A percentile compares a stretch with the other conserved stretches of the same genome.
These are phyloP conservation scores for Ochropacha duplaris DNA, from an alignment of 2,888 invertebrate species.

Conservation along the genomic window DNA sequence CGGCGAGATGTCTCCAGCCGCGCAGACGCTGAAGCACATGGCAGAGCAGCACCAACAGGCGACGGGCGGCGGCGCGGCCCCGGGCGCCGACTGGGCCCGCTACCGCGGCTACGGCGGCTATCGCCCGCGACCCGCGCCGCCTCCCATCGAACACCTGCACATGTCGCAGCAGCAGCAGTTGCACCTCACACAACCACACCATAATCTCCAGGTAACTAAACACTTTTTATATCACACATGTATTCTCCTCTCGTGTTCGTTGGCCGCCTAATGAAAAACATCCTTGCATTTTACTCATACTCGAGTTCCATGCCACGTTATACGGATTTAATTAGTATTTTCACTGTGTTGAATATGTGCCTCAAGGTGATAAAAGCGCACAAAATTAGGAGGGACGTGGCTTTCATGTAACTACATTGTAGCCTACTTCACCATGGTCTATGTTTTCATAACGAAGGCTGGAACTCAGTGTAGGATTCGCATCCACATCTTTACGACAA, in stretches of 20 bases:
- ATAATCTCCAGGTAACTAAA: slow-evolving; percentile 88
- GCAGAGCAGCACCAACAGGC: slow-evolving; percentile 97
- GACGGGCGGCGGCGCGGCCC: slow-evolving; percentile 81
- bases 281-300: too few species aligned
- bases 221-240: neutral
- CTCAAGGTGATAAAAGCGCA: too few species aligned
- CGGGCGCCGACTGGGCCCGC: slow-evolving; percentile 82
- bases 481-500: too few species aligned
- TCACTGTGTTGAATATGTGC: too few species aligned
- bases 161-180: slow-evolving; percentile 95
- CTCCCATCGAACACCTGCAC: slow-evolving; percentile 84
- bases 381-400: too few species aligned
- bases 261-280: too few species aligned
- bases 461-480: too few species aligned
- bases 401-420: too few species aligned
- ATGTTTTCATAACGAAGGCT: too few species aligned
- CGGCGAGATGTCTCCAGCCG: slow-evolving; percentile 92
- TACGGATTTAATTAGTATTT: too few species aligned
- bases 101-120: slow-evolving; percentile 82
- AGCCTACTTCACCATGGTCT: too few species aligned
- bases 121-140: slow-evolving; percentile 68
- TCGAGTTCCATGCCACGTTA: too few species aligned
- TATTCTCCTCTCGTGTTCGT: neutral
- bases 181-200: slow-evolving; percentile 92
- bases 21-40: slow-evolving; percentile 98